A percentile compares a stretch with the other conserved stretches of the same genome.
These are phyloP conservation scores for Eupristina koningsbergeri DNA, from an alignment of 1,140 invertebrate species.

Conservation along the genomic window DNA sequence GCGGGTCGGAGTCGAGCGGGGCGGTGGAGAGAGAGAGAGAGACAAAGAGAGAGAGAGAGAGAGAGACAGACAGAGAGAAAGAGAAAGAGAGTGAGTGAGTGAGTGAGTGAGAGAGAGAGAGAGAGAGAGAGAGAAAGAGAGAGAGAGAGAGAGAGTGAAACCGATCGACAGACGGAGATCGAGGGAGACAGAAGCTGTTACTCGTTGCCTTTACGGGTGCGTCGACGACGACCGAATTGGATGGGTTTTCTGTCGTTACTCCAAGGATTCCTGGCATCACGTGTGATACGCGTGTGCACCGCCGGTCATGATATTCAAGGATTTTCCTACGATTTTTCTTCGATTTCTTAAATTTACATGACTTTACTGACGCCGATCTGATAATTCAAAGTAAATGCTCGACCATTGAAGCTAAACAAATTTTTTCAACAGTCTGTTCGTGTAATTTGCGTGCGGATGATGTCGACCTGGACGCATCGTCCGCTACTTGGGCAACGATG, in stretches of 20 bases:
- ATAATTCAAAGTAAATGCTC: no score
- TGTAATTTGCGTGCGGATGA: neutral
- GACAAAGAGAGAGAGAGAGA: constrained; percentile 7
- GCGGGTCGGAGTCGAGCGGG: constrained; percentile 43
- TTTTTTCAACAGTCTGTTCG: no score
- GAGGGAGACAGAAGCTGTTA: neutral
- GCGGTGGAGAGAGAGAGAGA: neutral
- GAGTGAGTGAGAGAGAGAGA: neutral
- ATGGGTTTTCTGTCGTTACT: neutral
- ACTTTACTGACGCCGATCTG: neutral
- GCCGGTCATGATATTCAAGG: neutral
- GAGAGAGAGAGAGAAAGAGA: neutral
- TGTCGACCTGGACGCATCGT: neutral
- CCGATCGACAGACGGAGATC: neutral
- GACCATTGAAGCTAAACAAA: no score
- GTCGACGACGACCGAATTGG: neutral
- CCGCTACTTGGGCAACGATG: neutral
- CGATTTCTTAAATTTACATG: neutral
- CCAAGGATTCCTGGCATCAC: neutral
- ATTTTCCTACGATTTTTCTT: neutral
- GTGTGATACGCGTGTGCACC: neutral
- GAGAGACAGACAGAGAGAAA: no score
- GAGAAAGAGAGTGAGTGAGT: no score
- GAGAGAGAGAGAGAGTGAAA: constrained; percentile 3
- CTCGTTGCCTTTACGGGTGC: neutral